Evolutionary conservation across 2,888 invertebrate genomes (phyloP).

Genomic region (Pachydiplax longipennis): DNA sequence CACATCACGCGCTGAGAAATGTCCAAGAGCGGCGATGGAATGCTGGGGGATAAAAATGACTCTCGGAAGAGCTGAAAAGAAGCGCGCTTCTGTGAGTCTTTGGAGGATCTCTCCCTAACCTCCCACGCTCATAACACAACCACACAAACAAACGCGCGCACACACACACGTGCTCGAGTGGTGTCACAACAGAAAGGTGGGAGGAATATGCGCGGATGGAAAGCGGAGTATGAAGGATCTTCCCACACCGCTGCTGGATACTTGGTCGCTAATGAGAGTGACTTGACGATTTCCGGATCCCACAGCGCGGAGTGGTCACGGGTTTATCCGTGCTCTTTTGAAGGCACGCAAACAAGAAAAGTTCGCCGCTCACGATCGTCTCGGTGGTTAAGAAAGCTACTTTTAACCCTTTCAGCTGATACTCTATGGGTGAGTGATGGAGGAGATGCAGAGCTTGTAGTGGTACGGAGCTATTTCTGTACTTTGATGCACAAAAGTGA

Average conservation of each 20-base stretch:
- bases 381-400: slow-evolving; percentile 3
- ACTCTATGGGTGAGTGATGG: not conserved
- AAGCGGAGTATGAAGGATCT: not conserved
- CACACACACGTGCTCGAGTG: not conserved
- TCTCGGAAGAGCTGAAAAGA: not conserved
- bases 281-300: not conserved
- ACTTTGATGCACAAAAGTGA: not conserved
- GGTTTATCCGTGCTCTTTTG: slow-evolving; percentile 25
- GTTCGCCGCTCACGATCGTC: not conserved
- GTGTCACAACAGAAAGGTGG: not conserved
- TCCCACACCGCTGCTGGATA: not conserved
- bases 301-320: slow-evolving; percentile 20
- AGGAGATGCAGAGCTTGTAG: not conserved
- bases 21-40: not conserved
- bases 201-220: not conserved
- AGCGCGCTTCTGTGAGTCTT: not conserved
- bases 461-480: not conserved
- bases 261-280: slow-evolving; percentile 22
- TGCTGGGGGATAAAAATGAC: not conserved
- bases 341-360: slow-evolving; percentile 17
- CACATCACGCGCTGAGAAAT: not conserved
- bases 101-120: not conserved
- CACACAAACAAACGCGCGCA: not conserved
- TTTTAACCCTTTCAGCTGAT: not conserved
- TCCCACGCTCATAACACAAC: not conserved